These are phyloP conservation scores for Drosophila limbata DNA, from an alignment of 2,888 invertebrate species.

Conservation along the genomic window DNA sequence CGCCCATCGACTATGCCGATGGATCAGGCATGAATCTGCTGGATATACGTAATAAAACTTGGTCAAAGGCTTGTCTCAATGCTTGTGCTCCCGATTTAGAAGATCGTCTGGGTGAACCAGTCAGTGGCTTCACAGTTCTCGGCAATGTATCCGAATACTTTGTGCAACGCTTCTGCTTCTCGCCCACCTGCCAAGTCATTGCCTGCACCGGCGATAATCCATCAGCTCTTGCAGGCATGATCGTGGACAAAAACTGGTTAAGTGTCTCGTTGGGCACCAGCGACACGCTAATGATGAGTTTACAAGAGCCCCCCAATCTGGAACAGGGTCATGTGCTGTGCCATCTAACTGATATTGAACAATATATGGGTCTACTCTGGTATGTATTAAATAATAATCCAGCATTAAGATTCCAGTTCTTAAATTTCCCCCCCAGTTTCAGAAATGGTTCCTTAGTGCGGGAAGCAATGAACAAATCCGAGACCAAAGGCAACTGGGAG, in stretches of 20 bases:
- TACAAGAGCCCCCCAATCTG: slow-evolving; percentile 89
- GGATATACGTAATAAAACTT: slow-evolving; percentile 91
- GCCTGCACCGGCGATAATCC: slow-evolving; percentile 99
- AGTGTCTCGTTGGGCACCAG: slow-evolving; percentile 97
- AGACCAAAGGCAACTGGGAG: slow-evolving; percentile 93
- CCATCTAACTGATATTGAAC: slow-evolving; percentile 91
- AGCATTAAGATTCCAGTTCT: too few species aligned
- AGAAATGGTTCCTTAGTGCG: slow-evolving; percentile 97
- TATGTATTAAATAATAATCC: slow-evolving; percentile 79
- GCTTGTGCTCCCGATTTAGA: slow-evolving; percentile 91
- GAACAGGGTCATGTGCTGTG: slow-evolving; percentile 94
- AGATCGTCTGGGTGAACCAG: slow-evolving; percentile 91
- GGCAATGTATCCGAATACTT: slow-evolving; percentile 92
- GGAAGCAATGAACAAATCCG: slow-evolving; percentile 91
- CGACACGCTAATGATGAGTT: slow-evolving; percentile 94
- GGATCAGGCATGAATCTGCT: slow-evolving; percentile 98
- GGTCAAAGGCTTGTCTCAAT: slow-evolving; percentile 91
- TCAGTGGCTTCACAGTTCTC: slow-evolving; percentile 89
- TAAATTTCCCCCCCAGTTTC: slow-evolving; percentile 86
- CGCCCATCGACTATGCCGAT: slow-evolving; percentile 96
- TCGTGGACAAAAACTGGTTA: slow-evolving; percentile 92
- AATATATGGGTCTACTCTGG: slow-evolving; percentile 96
- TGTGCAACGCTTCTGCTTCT: slow-evolving; percentile 94
- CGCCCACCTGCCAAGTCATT: slow-evolving; percentile 91
- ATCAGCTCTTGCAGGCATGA: slow-evolving; percentile 93